Evolutionary conservation across 2,888 invertebrate species (phyloP), one percentile per base, ranked within the genome.

Genomic region (Leptinotarsa peninsularis): DNA sequence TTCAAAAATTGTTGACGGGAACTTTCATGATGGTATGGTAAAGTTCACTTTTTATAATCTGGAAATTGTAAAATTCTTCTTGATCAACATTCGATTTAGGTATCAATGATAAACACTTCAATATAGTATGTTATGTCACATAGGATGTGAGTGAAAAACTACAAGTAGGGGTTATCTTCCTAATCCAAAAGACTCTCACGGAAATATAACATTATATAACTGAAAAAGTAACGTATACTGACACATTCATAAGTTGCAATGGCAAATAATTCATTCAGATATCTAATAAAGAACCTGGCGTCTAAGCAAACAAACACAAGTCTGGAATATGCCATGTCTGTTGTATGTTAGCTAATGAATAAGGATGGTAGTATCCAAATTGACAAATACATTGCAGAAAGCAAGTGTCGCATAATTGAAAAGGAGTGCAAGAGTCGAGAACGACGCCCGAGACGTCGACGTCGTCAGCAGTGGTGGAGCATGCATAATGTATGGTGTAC

Each of bases 401-500:
- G 73, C 76, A 78, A 81, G 81, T 78, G 74, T 74, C 71, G 68
- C 72, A 73, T 81, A 81, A 81, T 81, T 82, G 82, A 76, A 82
- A 77, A 78, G 74, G 71, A 78, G 77, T 76, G 63, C n/a, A 63
- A 33, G 63, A 63, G 58, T 71, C 60, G 67, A 27, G 72, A 60
- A 67, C 68, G 71, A 54, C 49, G 66, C 63, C 58, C 68, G 50
- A 49, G 60, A 54, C 74, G 77, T 70, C 75, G 77, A 66, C 75
- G 70, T 66, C 67, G 77, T 50, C 76, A 71, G 58, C 77, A 73
- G 71, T 72, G 63, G 67, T 60, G 76, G 78, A 77, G 76, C 77
- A 79, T 81, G 74, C 76, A 81, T 81, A 81, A 81, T 80, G 78
- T 80, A 79, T 78, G 71, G 49, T 75, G 80, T 78, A 76, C 81